Evolutionary conservation across 2,113 vertebrate species (phyloP), one percentile per base, ranked within the genome.

Genomic region (Dicentrarchus labrax): DNA sequence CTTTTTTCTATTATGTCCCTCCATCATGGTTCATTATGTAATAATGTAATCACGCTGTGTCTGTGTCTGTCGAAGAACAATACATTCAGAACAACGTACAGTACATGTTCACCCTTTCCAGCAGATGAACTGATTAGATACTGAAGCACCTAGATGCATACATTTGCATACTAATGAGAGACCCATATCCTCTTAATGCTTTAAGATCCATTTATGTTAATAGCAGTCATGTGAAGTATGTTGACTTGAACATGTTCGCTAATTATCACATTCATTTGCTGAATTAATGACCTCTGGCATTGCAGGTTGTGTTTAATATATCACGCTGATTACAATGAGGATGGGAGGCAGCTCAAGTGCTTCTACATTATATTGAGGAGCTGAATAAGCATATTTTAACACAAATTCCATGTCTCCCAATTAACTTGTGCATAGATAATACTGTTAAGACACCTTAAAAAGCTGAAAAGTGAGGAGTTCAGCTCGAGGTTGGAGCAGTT

Each of bases 111-210:
- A 56, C 48, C 48, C 47, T 38, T 19, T 45, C 2, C 76, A 85
- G 67, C 56, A 65, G 47, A 72, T 78, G 22, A 76, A 54, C 61
- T 67, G 65, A 84, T 77, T 73, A 17, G 48, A 74, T 59, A 41
- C 61, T 62, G 54, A 43, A 85, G 67, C 82, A 79, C 88, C 81
- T 80, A 88, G 83, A 85, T 87, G 62, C 67, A 88, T 83, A 24
- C 38, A 85, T 90, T 88, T 78, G 57, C 84, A 87, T 84, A 59
- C 70, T 86, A 79, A 87, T 89, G 83, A 88, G 10, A 64, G 38
- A 62, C 30, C 51, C 19, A 7, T 57, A 30, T 70, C 70, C 47
- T 72, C 39, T 73, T 53, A 61, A 76, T 69, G 53, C 56, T 57
- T 54, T 67, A 66, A 60, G 71, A 72, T 38, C 41, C 48, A 69